Conservation (phyloP, 1,140 invertebrate genomes). For the Drosophila guanche region DNA sequence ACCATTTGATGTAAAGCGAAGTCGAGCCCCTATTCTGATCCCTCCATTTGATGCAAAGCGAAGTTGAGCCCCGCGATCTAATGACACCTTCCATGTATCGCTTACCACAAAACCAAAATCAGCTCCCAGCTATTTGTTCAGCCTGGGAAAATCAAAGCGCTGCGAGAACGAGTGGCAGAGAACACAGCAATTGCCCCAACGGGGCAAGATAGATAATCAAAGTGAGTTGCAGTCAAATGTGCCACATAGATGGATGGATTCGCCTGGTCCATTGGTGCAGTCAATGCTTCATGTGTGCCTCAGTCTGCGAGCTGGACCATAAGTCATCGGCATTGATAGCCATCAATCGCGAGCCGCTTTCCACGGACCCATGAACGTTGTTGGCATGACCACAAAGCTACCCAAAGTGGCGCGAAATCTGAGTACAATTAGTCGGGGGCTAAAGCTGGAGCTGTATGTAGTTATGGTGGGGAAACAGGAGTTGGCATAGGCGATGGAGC, state of each 20-base stretch:
- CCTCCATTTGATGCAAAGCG: slow-evolving; percentile 18
- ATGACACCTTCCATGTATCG: slow-evolving; percentile 41
- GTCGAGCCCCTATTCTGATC: slow-evolving; percentile 10
- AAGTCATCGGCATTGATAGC: slow-evolving; percentile 81
- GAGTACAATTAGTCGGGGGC: slow-evolving; percentile 77
- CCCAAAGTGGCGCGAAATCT: slow-evolving; percentile 65
- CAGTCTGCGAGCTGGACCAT: slow-evolving; percentile 46
- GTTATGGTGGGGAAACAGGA: no score
- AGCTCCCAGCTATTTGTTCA: slow-evolving; percentile 63
- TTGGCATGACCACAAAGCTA: slow-evolving; percentile 48
- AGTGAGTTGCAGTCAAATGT: slow-evolving; percentile 57
- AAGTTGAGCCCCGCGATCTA: slow-evolving; percentile 23
- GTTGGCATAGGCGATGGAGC: no score
- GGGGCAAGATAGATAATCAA: slow-evolving; percentile 41
- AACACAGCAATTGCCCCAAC: slow-evolving; percentile 3
- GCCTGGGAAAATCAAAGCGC: slow-evolving; percentile 71
- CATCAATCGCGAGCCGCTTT: slow-evolving; percentile 76
- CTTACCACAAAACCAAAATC: slow-evolving; percentile 30
- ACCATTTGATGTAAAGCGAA: background rate
- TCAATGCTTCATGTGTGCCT: slow-evolving; percentile 10
- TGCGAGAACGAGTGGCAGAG: slow-evolving; percentile 42
- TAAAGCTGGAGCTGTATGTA: no score
- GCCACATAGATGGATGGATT: slow-evolving; percentile 70
- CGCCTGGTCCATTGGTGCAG: slow-evolving; percentile 29
- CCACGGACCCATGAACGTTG: slow-evolving; percentile 15